phyloP scores from a whole-genome alignment of 2,113 vertebrate species.

The Telmatochromis sp. region DNA sequence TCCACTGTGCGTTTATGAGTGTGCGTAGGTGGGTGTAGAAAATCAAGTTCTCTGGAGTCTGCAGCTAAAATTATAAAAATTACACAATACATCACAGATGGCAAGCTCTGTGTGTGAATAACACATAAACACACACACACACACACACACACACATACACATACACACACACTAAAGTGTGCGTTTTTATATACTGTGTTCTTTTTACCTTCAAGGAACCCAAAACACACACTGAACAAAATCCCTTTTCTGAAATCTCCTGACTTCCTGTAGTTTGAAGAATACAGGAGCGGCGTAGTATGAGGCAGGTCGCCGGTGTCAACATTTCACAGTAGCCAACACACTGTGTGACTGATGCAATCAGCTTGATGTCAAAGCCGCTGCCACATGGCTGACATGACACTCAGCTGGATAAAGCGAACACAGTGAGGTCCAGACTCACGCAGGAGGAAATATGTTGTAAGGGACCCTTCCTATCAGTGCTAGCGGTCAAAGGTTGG shows the following conservation, averaged over 20 bases:
- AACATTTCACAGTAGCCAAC: not conserved
- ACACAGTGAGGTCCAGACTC: not conserved
- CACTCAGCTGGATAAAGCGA: not conserved
- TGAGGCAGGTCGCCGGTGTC: not conserved
- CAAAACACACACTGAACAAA: not conserved
- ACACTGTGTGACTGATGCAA: not conserved
- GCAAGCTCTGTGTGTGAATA: not conserved
- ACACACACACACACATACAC: not conserved
- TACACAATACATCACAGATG: conserved; percentile 37
- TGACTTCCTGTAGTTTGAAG: not conserved
- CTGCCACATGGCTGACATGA: not conserved
- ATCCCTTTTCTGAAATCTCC: not conserved
- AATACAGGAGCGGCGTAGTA: not conserved
- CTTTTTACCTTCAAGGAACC: not conserved
- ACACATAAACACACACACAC: not conserved
- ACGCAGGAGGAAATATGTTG: not conserved
- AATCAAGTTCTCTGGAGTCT: conserved; percentile 46
- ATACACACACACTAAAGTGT: not conserved
- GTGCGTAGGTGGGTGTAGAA: conserved; percentile 25
- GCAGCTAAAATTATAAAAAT: conserved; percentile 45
- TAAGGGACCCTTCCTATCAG: not conserved
- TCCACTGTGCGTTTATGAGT: conserved; percentile 13
- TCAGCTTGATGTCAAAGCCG: not conserved
- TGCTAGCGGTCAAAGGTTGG: not conserved
- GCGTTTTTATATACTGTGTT: not conserved